Evolutionary conservation across 2,888 invertebrate species (phyloP).

Genomic region (Orthosia incerta): DNA sequence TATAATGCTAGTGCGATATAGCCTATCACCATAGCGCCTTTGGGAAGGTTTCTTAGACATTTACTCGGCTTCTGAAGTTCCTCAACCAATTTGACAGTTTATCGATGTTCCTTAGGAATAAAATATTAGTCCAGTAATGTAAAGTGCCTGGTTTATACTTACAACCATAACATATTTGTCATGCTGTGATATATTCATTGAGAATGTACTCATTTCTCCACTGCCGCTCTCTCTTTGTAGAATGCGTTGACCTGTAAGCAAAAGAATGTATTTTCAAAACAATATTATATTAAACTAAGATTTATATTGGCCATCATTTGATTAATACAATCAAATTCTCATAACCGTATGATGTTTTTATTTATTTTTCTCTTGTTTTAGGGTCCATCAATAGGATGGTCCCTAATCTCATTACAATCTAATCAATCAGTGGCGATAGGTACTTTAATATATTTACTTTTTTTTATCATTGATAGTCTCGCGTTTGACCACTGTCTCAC

Average conservation of each 20-base stretch:
- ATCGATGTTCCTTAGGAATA: no score
- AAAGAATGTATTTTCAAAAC: neutral
- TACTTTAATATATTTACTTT: no score
- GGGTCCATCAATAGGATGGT: no score
- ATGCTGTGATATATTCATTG: conserved; percentile 77
- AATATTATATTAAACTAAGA: no score
- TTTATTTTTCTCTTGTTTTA: neutral
- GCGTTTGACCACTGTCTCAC: no score
- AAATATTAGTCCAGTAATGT: neutral
- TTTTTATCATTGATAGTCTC: no score
- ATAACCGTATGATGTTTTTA: no score
- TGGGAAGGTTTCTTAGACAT: no score
- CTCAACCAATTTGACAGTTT: neutral
- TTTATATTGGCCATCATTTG: neutral
- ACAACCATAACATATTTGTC: conserved; percentile 87
- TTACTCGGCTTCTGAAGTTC: neutral
- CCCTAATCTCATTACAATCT: no score
- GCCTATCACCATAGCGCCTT: no score
- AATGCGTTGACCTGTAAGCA: conserved; percentile 76
- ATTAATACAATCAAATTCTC: neutral
- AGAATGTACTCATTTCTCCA: conserved; percentile 77
- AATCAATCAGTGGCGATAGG: no score
- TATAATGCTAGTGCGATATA: no score
- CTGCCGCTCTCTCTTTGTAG: conserved; percentile 76
- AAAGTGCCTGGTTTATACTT: conserved; percentile 33